Evolutionary conservation across 2,797 vertebrate genomes (phyloP), one percentile per base, ranked within the genome.

Genomic region (Tiaroga cobitis): DNA sequence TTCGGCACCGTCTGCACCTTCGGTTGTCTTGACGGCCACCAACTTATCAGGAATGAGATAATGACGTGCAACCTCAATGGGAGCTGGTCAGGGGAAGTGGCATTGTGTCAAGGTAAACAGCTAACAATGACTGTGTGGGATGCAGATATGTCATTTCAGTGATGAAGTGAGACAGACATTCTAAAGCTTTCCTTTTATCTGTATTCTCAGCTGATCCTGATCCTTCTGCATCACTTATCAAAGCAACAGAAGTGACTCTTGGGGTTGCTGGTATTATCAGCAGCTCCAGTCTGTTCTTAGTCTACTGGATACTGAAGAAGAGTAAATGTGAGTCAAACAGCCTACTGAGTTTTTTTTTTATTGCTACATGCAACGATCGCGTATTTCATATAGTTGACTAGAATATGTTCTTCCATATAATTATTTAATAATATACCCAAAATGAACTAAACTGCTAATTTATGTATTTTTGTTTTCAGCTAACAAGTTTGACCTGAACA

Each of bases 1-100:
- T 94, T 93, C 89, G 92, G 59, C 76, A 92, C 96, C 2, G 82
- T 88, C 84, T 97, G 96, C 85, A 89, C 72, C 56, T 96, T 97
- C 91, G 91, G 83, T 34, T 97, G 96, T 18, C 0, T 85, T 0
- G 82, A 93, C 81, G 94, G 92, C 2, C 92, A 92, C 83, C 7
- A 39, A 2, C 39, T 95, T 78, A 72, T 90, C 0, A 95, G 95
- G 13, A 85, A 91, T 0, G 81, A 90, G 2, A 26, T 79, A 3
- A 5, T 94, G 75, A 85, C 78, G 24, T 97, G 96, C 75, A 88
- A 59, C 88, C 86, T 2, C 6, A 92, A 93, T 11, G 96, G 96
- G 79, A 92, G 87, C 29, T 97, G 96, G 96, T 94, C 94, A 0
- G 91, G 37, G 89, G 74, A 92, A 8, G 85, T 65, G 29, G 95